Conservation (phyloP, 2,888 invertebrate species). For the Lordiphosa fenestrarum region DNA sequence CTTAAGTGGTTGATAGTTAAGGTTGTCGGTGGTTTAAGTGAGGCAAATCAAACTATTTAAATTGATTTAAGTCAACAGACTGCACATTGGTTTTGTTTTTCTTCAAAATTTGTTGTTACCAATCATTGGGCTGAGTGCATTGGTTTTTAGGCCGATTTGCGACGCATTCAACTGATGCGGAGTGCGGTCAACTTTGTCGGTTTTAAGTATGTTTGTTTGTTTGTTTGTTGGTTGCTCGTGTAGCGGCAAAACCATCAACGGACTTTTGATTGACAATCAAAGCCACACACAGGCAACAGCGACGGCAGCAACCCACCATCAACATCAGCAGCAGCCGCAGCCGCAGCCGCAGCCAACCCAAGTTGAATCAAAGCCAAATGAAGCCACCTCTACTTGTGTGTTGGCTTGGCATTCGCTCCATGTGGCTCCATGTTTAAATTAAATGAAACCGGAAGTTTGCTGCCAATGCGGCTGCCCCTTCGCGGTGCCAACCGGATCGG, state of each 20-base stretch:
- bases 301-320: conserved; percentile 6
- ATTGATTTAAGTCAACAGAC: no score
- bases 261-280: conserved; percentile 14
- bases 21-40: no score
- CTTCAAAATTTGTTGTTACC: no score
- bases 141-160: conserved; percentile 4
- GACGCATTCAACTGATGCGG: conserved; percentile 4
- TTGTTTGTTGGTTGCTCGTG: conserved; percentile 9
- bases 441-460: conserved; percentile 13
- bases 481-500: conserved; percentile 4
- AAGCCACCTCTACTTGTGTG: conserved; percentile 8
- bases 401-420: conserved; percentile 11
- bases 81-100: no score
- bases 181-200: conserved; percentile 11
- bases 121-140: neutral
- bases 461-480: conserved; percentile 6
- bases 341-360: conserved; percentile 4
- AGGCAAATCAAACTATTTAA: no score
- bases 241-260: conserved; percentile 6
- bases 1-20: no score
- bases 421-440: conserved; percentile 5
- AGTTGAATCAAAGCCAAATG: neutral
- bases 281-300: conserved; percentile 7
- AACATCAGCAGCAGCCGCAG: conserved; percentile 2
- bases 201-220: neutral